Conservation (phyloP, 2,888 invertebrate genomes). For the Aphodius granarius region DNA sequence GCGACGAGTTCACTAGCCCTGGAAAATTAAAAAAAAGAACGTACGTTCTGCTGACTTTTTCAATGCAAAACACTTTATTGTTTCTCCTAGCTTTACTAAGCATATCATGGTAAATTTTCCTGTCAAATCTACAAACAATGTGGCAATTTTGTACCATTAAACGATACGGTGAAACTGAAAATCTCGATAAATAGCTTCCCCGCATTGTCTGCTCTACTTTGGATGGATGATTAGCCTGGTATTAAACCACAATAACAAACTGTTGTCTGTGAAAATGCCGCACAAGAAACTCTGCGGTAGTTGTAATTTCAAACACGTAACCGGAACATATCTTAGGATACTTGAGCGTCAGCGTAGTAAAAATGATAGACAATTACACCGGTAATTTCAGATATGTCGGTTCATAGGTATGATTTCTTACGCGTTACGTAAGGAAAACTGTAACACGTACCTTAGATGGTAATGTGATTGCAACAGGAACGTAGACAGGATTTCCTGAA, state of each 20-base stretch:
- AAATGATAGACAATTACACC: not conserved
- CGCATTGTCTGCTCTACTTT: not conserved
- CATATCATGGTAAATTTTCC: not conserved
- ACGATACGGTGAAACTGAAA: not conserved
- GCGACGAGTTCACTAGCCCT: conserved; percentile 86
- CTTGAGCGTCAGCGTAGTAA: no score
- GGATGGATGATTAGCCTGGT: not conserved
- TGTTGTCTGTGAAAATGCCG: not conserved
- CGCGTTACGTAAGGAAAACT: not conserved
- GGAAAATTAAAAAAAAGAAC: conserved; percentile 47
- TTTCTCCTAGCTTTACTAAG: not conserved
- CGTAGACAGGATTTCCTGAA: not conserved
- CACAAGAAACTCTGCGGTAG: not conserved
- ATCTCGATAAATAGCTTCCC: not conserved
- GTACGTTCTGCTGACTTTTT: not conserved
- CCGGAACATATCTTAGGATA: not conserved
- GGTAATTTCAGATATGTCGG: not conserved
- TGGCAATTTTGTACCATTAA: not conserved
- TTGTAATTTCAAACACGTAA: not conserved
- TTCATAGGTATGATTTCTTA: not conserved
- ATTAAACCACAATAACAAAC: not conserved
- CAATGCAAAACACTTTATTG: no score
- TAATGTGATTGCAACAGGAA: not conserved
- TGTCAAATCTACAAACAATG: not conserved
- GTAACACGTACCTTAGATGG: not conserved